phyloP scores from a whole-genome alignment of 2,797 vertebrate species.

The Eulemur rubriventer region DNA sequence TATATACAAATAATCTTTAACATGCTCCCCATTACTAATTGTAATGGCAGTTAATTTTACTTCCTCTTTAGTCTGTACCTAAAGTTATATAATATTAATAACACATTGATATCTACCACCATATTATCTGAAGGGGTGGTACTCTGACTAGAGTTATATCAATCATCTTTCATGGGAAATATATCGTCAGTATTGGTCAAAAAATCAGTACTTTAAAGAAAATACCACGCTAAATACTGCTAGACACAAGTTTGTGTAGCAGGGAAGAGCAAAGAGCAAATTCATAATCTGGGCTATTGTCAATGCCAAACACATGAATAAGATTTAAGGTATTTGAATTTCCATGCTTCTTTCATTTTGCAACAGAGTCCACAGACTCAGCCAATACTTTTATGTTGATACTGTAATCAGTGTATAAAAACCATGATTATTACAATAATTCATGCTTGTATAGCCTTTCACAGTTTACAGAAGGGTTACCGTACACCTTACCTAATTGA shows the following conservation, averaged over 20 bases:
- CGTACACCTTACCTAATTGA: not conserved
- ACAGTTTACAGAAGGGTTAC: not conserved
- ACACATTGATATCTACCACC: not conserved
- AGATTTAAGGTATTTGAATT: not conserved
- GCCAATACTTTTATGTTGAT: not conserved
- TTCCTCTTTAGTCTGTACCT: not conserved
- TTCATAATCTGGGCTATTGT: not conserved
- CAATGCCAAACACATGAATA: not conserved
- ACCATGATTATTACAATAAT: not conserved
- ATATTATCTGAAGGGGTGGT: not conserved
- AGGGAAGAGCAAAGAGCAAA: not conserved
- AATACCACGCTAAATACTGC: not conserved
- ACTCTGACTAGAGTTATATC: not conserved
- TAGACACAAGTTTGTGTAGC: not conserved
- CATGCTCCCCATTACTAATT: not conserved
- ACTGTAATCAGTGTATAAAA: not conserved
- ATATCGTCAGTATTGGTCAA: not conserved
- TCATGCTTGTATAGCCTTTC: not conserved
- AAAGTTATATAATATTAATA: not conserved
- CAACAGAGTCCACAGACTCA: not conserved
- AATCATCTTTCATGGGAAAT: not conserved
- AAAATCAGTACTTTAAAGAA: not conserved
- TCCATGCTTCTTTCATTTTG: not conserved
- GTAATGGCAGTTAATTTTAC: not conserved
- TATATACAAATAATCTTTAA: slow-evolving; percentile 33